Base-by-base conservation (phyloP, 1,140 invertebrate genomes). In the Pseudomyrmex dendroicus region DNA sequence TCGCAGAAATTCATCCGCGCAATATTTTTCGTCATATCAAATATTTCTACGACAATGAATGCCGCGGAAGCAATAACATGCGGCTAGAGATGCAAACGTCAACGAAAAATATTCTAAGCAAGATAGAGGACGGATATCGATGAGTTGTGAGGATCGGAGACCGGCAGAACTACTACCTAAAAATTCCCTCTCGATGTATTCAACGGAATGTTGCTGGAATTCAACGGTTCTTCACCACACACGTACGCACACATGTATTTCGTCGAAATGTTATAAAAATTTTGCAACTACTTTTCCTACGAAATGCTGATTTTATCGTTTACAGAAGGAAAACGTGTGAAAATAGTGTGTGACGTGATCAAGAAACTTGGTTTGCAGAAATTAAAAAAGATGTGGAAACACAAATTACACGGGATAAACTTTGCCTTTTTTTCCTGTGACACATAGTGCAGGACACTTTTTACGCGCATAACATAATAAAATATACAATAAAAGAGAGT, bases 31-130 rank as follows among this genome's bases (percentile, higher is more conserved):
- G 48, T 70, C 66, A 70, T n/a, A 59, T 59, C 76, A 59, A 70
- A 80, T 70, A 80, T 80, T 59, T 78, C 76, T 22, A 70, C 66
- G 44, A 17, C 76, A 72, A 80, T 78, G 64, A 78, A 78, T 70
- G 22, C 66, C 54, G 44, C 67, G 76, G 66, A 70, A 70, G 76
- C 76, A 80, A 80, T 80, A 80, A 80, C 76, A 66, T 12, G 66
- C 64, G 66, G 59, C 17, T 20, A 66, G 35, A 56, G 76, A 80
- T 72, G 76, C 76, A 80, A 80, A 78, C 76, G 52, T 54, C 64
- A 78, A 72, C 44, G 76, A 80, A 72, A 80, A 80, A 80, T 80
- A 80, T 80, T 80, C 76, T 80, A 80, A 80, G 66, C 66, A 80
- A 72, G 54, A 80, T 80, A 70, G 76, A 80, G 56, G 12, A 80